These are phyloP conservation scores for Zosterops borbonicus DNA, from an alignment of 2,113 vertebrate genomes.

Conservation along the genomic window DNA sequence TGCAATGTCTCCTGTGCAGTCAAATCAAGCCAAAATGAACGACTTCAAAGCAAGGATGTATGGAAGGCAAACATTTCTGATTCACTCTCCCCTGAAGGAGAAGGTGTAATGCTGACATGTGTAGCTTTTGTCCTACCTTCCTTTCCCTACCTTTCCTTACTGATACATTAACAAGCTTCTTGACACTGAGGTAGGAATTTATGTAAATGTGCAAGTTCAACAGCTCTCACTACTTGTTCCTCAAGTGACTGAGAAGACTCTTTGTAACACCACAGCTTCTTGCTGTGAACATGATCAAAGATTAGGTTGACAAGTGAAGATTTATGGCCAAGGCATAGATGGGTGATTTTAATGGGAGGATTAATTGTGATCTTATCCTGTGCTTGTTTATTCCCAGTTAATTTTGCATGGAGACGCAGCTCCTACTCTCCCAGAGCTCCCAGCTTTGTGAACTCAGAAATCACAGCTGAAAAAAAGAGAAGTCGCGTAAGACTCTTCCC, in stretches of 20 bases:
- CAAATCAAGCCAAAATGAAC: background rate
- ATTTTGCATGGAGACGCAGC: background rate
- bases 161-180: background rate
- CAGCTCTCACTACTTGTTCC: background rate
- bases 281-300: background rate
- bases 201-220: background rate
- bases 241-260: background rate
- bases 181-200: background rate
- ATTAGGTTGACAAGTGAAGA: background rate
- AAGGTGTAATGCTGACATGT: background rate
- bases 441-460: background rate
- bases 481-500: background rate
- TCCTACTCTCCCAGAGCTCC: background rate
- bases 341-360: background rate
- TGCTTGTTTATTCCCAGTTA: background rate
- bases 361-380: background rate
- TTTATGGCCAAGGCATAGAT: background rate
- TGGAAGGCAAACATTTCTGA: constrained; percentile 1
- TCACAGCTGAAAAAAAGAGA: background rate
- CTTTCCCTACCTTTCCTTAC: background rate
- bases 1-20: background rate
- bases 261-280: background rate
- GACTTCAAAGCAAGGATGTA: background rate
- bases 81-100: background rate
- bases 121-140: background rate